A percentile compares a stretch with the other conserved stretches of the same genome.
phyloP scores from a whole-genome alignment of 2,113 vertebrate species.

The Athene cunicularia region DNA sequence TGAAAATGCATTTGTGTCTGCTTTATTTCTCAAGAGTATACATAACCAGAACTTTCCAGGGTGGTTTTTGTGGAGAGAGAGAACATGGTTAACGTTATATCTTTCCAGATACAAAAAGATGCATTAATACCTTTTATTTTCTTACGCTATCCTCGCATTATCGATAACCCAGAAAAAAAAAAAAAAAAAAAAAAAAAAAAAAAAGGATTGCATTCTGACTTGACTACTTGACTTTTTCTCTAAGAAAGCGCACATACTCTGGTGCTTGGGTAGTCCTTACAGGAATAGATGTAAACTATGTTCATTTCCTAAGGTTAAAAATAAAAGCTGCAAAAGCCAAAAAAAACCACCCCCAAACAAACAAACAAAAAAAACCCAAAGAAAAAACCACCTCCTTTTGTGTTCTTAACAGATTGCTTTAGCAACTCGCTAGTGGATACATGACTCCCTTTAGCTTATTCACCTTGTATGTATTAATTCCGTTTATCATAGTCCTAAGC shows the following conservation, averaged over 20 bases:
- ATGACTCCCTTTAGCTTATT: background rate
- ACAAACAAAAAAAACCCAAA: too few species aligned
- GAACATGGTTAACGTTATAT: background rate
- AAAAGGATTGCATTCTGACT: background rate
- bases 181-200: background rate
- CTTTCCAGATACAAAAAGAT: background rate
- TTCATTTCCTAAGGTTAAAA: background rate
- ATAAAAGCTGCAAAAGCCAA: background rate
- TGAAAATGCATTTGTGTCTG: background rate
- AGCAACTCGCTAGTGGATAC: background rate
- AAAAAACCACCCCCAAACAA: too few species aligned
- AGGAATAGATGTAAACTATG: background rate
- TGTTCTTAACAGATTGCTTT: background rate
- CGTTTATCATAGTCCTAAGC: background rate
- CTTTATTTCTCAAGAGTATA: slow-evolving; percentile 1
- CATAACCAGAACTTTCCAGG: slow-evolving; percentile 1
- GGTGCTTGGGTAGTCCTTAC: background rate
- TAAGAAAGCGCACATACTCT: background rate
- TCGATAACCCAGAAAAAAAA: background rate
- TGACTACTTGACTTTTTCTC: too few species aligned
- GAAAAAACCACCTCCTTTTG: background rate
- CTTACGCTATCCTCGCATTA: background rate
- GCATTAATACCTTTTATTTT: slow-evolving; percentile 34
- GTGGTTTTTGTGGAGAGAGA: background rate
- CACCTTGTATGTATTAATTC: background rate